Base-by-base conservation (phyloP, 2,888 invertebrate species). In the Melieria picta region DNA sequence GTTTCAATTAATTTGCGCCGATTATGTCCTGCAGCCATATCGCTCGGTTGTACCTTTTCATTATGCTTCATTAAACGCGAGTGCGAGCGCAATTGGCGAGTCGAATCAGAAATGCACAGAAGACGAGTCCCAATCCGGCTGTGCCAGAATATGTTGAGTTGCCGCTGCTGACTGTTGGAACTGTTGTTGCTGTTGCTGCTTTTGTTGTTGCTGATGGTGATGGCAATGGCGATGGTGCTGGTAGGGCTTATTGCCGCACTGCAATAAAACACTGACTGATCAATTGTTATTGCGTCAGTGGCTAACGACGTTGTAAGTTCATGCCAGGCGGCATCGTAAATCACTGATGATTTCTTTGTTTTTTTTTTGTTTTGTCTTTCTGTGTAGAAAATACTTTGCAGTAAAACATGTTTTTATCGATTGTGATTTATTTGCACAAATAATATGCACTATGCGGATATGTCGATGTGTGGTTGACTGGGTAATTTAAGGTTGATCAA, bases 61-160 rank as follows among this genome's bases (percentile, higher is more conserved):
- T 81, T 81, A 79, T 79, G 79, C 79, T 80, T 78, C 80, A 81
- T 81, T 81, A 81, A 81, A 80, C 81, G 81, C 82, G 81, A 79
- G 79, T 80, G 82, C 80, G 80, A 79, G 80, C 76, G 75, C 80
- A 81, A 80, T 79, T 56, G 75, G 62, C 69, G 64, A 74, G 64
- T 52, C n/a, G 11, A 30, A 43, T 50, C 52, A 48, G 61, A 61
- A 61, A 42, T 48, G 62, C n/a, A 11, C n/a, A 11, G 30, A 30
- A 30, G 30, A 30, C 67, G 61, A 52, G 60, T 50, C 60, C 66
- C 66, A 66, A 66, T 66, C 43, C 57, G 11, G 13, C 43, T 30
- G 3, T 30, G 30, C 30, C 30, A 30, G 30, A 30, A 30, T 30
- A 30, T 30, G 30, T 66, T 66, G 66, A 66, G 58, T 66, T 66